Base-by-base conservation (phyloP, 2,888 invertebrate genomes). In the Amphipoea oculea region DNA sequence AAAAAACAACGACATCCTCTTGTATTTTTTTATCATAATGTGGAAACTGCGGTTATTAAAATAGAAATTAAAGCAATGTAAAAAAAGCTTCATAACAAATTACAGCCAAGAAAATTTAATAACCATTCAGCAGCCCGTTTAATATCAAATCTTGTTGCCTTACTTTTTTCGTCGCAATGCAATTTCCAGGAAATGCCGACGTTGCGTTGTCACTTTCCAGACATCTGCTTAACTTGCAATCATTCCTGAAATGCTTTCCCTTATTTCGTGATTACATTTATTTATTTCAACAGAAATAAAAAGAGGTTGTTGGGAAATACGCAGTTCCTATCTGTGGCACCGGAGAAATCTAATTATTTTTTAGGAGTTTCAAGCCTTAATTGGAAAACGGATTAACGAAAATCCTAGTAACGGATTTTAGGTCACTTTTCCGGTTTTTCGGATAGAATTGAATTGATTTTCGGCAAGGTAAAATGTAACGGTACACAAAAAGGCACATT, bases 341-440 rank as follows among this genome's bases (percentile, higher is more conserved):
- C 68, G 57, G 81, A 77, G 54, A 86, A 76, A 72, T 68, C 40
- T 79, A 76, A 79, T 87, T 81, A 81, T 76, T 76, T 51, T 86
- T 87, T 79, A 57, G 62, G 23, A 42, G 60, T 73, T 73, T 73
- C 63, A 84, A 79, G 12, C 66, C 74, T 75, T 87, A 79, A 84
- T 84, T 87, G 84, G 57, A 84, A 84, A 84, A 84, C 65, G 84
- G 84, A 84, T 84, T 79, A 84, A 74, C 7, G 42, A 62, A 65
- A 83, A 84, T 86, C 72, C 80, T 75, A 79, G 84, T 60, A 48
- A 40, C 36, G 62, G 67, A 48, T 68, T 86, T 67, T 65, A 69
- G 70, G 72, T 78, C 6, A 42, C 40, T 45, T 71, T 78, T 63
- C 40, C 0, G 14, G 2, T 23, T 76, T 73, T 74, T 57, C 12